Base-by-base conservation (phyloP, 1,140 invertebrate genomes). In the Zaprionus gabonicus region DNA sequence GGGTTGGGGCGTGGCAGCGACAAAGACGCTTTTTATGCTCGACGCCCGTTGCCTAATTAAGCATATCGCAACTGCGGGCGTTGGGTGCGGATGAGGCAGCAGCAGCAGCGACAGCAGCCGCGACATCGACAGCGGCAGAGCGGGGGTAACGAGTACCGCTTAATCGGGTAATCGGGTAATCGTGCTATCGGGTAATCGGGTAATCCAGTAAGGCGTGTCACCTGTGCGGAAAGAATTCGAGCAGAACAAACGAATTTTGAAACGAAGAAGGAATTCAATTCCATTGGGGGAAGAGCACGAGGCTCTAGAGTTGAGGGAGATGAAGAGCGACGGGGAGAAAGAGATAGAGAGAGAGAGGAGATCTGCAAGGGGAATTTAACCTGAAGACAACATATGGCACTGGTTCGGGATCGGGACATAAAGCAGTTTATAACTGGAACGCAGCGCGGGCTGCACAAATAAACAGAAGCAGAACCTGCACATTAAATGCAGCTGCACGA, bases 21-120 rank as follows among this genome's bases (percentile, higher is more conserved):
- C 81, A 83, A 88, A 88, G 81, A 84, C 81, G 84, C 84, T 85
- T 88, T 84, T 90, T 76, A 90, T 90, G 74, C 81, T 71, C 76
- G 73, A 90, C 71, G 82, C 84, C 82, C 76, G 71, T 87, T 87
- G 83, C 80, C 83, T 87, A 82, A 87, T 87, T 85, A 86, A 83
- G 84, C 84, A 90, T 85, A 84, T 82, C 79, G 65, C 75, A 81
- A 71, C 73, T 76, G 68, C 73, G 73, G 73, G 73, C 56, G 27
- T 56, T 66, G 56, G 38, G 28, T 31, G 69, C 15, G 67, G 57
- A 17, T n/a, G 9, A n/a, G 53, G 53, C 27, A 25, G 23, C n/a
- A 7, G 20, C 4, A 56, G 2, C 23, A 23, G 20, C 4, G 31
- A 0, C 23, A 23, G 23, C 23, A 23, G 23, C 23, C 1, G 23